Evolutionary conservation across 2,797 vertebrate genomes (phyloP), one percentile per base, ranked within the genome.

Genomic region (Halcyon smyrnensis): DNA sequence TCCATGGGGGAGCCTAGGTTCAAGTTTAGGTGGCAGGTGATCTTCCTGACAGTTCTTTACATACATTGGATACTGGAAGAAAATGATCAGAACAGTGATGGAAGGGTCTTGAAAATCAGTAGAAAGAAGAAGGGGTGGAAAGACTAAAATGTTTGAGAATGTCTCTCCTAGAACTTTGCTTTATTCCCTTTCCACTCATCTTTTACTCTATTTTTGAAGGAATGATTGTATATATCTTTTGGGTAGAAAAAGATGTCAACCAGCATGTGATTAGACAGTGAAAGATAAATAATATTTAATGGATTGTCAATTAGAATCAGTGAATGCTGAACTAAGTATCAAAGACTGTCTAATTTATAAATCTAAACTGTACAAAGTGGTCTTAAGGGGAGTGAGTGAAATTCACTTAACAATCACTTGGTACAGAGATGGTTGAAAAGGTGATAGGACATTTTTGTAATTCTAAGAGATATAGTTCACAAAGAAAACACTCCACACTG

Each of bases 281-380:
- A 50, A 87, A 86, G 30, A 45, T 14, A 69, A 94, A 87, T 24
- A 84, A 37, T 30, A 51, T 76, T 85, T 87, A 28, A 76, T 64
- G 37, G 74, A 25, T 30, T 78, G 39, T 15, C 48, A 87, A 11
- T 74, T 90, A 90, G 37, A 93, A 87, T 89, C 65, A 91, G 43
- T n/a, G 16, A 82, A 59, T 7, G 2, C 14, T 81, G 16, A 54
- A 51, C 36, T 39, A 88, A 91, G 36, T 75, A 75, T 34, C 34
- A 84, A 89, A 77, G 74, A 60, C 64, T 81, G 28, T 57, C 62
- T 80, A 64, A 67, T 71, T 76, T 88, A n/a, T 87, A 85, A 87
- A 87, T 62, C 80, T 92, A 41, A 96, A 74, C 23, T 57, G 5
- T 59, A 53, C 64, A 79, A 93, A 64, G 30, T 54, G 28, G 37